Evolutionary conservation across 2,888 invertebrate genomes (phyloP), one percentile per base, ranked within the genome.

Genomic region (Drosophila macrothrix): DNA sequence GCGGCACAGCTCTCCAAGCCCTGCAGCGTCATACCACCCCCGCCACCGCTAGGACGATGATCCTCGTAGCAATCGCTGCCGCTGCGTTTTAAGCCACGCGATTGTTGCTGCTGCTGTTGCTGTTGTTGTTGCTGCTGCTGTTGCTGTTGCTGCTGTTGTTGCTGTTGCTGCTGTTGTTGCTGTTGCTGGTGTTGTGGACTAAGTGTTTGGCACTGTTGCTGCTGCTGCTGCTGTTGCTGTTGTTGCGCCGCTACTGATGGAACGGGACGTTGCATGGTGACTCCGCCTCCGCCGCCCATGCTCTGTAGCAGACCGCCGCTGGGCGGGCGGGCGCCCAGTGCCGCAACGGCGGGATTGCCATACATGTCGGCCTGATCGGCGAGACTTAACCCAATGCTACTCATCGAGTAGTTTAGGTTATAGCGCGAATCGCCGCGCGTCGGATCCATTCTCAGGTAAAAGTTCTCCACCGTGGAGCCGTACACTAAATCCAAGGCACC

Each of bases 341-440:
- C 92, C 50, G 91, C 91, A 65, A 92, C 91, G 46, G 91, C 92
- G 70, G 93, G 93, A 88, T 94, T 94, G 78, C 96, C 96, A 94
- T 97, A 97, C 94, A 97, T 96, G 92, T 97, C 97, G 82, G 96
- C 95, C 92, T 96, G 96, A 92, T 97, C 97, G 91, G 96, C 95
- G 90, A 95, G 95, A 91, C 97, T 95, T 93, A 97, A 94, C 92
- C 97, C 96, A 95, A 97, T 97, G 78, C 93, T 92, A 94, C 95
- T 95, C 95, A 96, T 96, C 91, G 96, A 96, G 94, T 97, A 97
- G 93, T 96, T 96, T 94, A 97, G 95, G 94, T 96, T 96, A 94
- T 97, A 97, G 94, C 97, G 97, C 96, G 96, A 96, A 95, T 97
- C 97, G 95, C 97, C 96, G 95, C 97, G 96, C 95, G 97, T 96